Base-by-base conservation (phyloP, 2,797 vertebrate genomes). In the Sphaeramia orbicularis region DNA sequence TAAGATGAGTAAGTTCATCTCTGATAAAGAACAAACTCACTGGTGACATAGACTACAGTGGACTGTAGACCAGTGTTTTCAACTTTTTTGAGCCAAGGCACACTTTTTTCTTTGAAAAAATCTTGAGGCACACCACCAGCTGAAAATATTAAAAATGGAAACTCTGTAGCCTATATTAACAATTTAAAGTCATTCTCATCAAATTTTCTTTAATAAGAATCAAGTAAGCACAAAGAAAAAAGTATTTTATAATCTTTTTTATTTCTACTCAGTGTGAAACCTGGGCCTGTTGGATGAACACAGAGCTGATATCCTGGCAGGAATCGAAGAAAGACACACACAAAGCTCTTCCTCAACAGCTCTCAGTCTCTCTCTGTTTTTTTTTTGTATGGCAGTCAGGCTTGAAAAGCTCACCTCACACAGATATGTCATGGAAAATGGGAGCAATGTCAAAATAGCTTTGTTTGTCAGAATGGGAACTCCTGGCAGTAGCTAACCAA, bases 381-480 rank as follows among this genome's bases (percentile, higher is more conserved):
- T 49, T 10, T 14, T 55, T 49, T 74, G 66, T 14, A 57, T 15
- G 40, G 71, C n/a, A 60, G 43, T 64, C 27, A 64, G 11, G 18
- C 45, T 47, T 51, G 42, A 65, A 14, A 73, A 48, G 42, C 54
- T 40, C 43, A 65, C 2, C 27, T 65, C 49, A 49, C 59, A 62
- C 13, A 72, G 32, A 47, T 59, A 54, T 24, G 44, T 71, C 6
- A 27, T 71, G 51, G 51, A 56, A 41, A 50, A 59, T 11, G 21
- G 54, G 15, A 53, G 35, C 15, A 37, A 52, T 37, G 35, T 52
- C 10, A 14, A 51, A 64, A 68, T 35, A 24, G 15, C 21, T 64
- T 14, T 59, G 65, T 75, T 69, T 35, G 40, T 51, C 40, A 56
- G 43, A 42, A 51, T 51, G 51, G 71, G 64, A 30, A 62, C 53